Base-by-base conservation (phyloP, 2,888 invertebrate genomes). In the Chrysina gloriosa region DNA sequence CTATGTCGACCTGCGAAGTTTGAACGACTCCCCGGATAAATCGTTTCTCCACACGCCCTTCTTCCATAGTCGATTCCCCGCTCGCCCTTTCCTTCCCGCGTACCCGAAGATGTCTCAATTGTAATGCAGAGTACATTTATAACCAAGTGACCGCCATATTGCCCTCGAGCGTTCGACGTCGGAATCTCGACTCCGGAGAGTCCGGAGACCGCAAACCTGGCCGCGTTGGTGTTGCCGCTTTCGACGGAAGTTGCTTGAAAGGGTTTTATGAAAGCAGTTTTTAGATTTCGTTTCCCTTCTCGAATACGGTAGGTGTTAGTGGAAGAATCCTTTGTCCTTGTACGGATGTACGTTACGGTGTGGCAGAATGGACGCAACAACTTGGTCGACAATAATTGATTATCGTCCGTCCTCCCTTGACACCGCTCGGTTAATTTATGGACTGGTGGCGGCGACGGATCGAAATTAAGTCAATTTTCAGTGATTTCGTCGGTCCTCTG, bases 21-120 rank as follows among this genome's bases (percentile, higher is more conserved):
- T 65, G 67, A 72, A 72, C 69, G 67, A 63, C 68, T 67, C 68
- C 69, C 70, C 31, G 52, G 70, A 36, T 21, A 9, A 36, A 36
- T 11, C 36, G 23, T 3, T 2, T 4, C 21, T 19, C 23, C 47
- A n/a, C n/a, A n/a, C 9, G 4, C 1, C n/a, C 11, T n/a, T 21
- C 5, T 21, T 21, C 45, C 21, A 6, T 45, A n/a, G n/a, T 45
- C 14, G 11, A 16, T 29, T 27, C 4, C 21, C 21, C 9, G 19
- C 21, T 7, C 29, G 29, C 11, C 9, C 7, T 2, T 9, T 50
- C 50, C 27, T 27, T 11, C 14, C 50, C 29, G 50, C 29, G 9
- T 50, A 29, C 14, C 11, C 6, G 50, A 23, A 50, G 50, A 29
- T 50, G 29, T 50, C 50, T 50, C 27, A 29, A 25, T 50, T 50